Conservation (phyloP, 2,888 invertebrate genomes). For the Drosophila tanythrix region DNA sequence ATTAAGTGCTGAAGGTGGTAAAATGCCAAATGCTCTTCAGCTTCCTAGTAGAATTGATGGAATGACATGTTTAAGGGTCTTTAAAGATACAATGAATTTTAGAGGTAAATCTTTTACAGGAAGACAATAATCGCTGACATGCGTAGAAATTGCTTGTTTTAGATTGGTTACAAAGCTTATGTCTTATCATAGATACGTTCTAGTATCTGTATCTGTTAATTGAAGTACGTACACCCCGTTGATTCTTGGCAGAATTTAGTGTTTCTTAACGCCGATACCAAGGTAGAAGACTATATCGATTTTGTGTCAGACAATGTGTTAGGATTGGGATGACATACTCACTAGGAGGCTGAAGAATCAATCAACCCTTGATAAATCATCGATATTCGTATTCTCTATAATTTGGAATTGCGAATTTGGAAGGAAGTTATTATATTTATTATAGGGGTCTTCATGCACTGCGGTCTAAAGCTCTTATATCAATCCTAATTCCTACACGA, state of each 20-base stretch:
- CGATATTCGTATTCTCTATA: background rate
- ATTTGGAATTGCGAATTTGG: no score
- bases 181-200: background rate
- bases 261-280: background rate
- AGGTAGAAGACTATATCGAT: background rate
- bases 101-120: background rate
- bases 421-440: background rate
- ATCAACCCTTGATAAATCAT: background rate
- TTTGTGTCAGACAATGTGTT: background rate
- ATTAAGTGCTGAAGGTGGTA: background rate
- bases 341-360: background rate
- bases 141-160: background rate
- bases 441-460: background rate
- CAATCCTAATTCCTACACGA: background rate
- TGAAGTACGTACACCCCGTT: background rate
- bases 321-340: background rate
- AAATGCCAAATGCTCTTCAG: background rate
- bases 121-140: background rate
- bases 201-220: background rate
- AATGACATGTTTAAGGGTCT: background rate
- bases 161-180: background rate
- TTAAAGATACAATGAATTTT: background rate
- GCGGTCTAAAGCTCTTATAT: background rate
- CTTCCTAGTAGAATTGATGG: background rate
- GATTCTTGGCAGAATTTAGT: background rate